Evolutionary conservation across 2,113 vertebrate species (phyloP).

Genomic region (Ameiurus melas): DNA sequence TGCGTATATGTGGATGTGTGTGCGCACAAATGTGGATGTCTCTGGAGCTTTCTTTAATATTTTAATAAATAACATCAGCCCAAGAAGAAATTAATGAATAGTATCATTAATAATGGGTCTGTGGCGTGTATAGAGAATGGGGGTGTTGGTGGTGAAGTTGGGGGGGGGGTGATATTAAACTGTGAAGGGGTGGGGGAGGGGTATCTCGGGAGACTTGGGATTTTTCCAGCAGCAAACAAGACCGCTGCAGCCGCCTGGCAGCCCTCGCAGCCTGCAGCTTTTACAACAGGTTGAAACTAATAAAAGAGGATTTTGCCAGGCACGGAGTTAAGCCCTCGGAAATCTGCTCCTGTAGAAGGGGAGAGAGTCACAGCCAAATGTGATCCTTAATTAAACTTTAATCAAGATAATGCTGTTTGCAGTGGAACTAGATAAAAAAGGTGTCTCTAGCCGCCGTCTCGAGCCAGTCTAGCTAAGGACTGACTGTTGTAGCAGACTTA

Average conservation of each 20-base stretch:
- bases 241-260: constrained; percentile 92
- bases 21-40: constrained; percentile 73
- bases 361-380: constrained; percentile 99
- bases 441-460: constrained; percentile 68
- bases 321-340: constrained; percentile 99
- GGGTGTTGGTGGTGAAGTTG: constrained; percentile 63
- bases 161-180: constrained; percentile 64
- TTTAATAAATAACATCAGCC: constrained; percentile 99
- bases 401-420: constrained; percentile 96
- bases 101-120: constrained; percentile 99
- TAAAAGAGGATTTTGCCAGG: constrained; percentile 99
- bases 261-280: constrained; percentile 97
- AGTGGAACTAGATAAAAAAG: constrained; percentile 79
- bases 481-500: constrained; percentile 72
- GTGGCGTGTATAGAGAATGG: constrained; percentile 89
- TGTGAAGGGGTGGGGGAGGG: constrained; percentile 51
- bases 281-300: constrained; percentile 99
- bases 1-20: constrained; percentile 8
- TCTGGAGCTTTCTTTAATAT: constrained; percentile 99
- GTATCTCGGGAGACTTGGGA: constrained; percentile 95
- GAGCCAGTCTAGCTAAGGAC: constrained; percentile 64
- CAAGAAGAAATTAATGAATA: constrained; percentile 99
- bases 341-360: constrained; percentile 99
- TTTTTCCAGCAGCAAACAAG: constrained; percentile 99
- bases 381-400: constrained; percentile 99